These are phyloP conservation scores for Lithophane ornitopus DNA, from an alignment of 2,888 invertebrate genomes.

Conservation along the genomic window DNA sequence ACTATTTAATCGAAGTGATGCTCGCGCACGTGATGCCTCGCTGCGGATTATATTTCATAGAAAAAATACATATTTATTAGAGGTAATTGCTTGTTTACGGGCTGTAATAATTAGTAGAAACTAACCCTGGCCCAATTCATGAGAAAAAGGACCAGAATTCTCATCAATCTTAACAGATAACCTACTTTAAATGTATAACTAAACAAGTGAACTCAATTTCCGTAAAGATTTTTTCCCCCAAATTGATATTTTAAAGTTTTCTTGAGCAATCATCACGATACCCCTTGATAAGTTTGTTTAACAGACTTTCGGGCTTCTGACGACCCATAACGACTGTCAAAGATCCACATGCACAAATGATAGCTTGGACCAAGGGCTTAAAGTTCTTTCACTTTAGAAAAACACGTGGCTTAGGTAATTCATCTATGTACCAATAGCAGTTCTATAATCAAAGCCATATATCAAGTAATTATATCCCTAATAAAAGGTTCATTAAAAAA, in stretches of 20 bases:
- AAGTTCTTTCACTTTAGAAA: too few species aligned
- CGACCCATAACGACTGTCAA: background rate
- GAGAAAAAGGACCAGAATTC: background rate
- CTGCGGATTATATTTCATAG: slow-evolving; percentile 20
- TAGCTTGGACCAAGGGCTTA: too few species aligned
- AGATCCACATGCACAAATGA: background rate
- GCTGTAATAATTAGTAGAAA: background rate
- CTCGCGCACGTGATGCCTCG: background rate
- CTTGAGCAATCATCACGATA: background rate
- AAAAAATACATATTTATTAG: too few species aligned
- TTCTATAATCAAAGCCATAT: too few species aligned
- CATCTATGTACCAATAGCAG: background rate
- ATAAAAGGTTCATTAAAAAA: too few species aligned
- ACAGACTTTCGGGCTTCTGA: background rate
- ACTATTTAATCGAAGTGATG: slow-evolving; percentile 41
- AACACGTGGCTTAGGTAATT: background rate
- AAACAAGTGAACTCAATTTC: background rate
- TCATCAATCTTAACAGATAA: background rate
- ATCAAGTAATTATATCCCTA: too few species aligned
- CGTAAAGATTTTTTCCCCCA: background rate
- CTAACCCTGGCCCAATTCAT: background rate
- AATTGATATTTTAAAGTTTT: background rate
- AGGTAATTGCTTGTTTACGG: background rate
- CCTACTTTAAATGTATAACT: background rate
- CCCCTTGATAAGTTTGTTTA: background rate